Evolutionary conservation across 2,888 invertebrate species (phyloP).

Genomic region (Thecophora atra): DNA sequence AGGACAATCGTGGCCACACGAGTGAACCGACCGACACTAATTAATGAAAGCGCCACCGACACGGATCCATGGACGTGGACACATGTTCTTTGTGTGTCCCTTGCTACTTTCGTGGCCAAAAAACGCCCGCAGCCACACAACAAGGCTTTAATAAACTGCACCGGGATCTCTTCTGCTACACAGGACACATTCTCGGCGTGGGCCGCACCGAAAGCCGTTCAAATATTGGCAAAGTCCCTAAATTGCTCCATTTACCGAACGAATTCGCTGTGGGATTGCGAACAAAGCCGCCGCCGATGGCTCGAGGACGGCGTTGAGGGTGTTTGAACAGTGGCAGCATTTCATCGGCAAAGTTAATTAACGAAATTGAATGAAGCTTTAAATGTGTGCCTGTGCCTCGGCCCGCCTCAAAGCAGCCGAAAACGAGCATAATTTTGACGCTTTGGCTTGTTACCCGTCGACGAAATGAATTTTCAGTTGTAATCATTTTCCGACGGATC

Average conservation of each 20-base stretch:
- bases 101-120: conserved; percentile 16
- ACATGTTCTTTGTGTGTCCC: conserved; percentile 21
- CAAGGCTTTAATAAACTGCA: conserved; percentile 35
- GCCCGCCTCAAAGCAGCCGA: no score
- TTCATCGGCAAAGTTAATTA: not conserved
- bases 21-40: not conserved
- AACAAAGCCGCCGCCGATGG: not conserved
- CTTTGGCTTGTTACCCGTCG: no score
- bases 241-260: not conserved
- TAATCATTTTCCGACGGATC: no score
- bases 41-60: not conserved
- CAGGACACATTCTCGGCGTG: not conserved
- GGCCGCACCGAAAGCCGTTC: not conserved
- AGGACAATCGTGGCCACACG: not conserved
- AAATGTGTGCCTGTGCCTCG: no score
- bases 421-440: no score
- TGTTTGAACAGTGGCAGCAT: not conserved
- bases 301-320: not conserved
- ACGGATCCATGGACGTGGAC: not conserved
- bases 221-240: conserved; percentile 1
- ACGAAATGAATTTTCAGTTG: no score
- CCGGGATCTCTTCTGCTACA: not conserved
- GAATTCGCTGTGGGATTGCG: not conserved
- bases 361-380: not conserved
- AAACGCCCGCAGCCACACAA: conserved; percentile 25